Percentiles rank a stretch among this genome's conserved stretches.
Evolutionary conservation across 2,113 vertebrate genomes (phyloP).

Genomic region (Pelecanoides urinatrix): DNA sequence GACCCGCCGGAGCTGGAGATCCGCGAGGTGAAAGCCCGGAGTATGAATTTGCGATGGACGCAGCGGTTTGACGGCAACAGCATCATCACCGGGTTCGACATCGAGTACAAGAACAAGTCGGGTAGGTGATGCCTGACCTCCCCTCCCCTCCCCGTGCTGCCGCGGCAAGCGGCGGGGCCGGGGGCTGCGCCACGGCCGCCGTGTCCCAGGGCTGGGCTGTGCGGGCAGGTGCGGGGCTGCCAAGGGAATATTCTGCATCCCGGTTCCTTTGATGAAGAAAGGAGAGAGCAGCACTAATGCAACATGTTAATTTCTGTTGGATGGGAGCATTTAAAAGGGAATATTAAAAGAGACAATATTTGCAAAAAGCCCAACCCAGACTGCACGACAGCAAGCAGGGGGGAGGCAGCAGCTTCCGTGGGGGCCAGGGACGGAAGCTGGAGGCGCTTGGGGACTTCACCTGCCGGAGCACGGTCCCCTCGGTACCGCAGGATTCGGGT

Average conservation of each 20-base stretch:
- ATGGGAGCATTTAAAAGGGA: slow-evolving; percentile 68
- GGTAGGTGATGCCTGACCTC: slow-evolving; percentile 62
- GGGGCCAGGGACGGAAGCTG: accelerated
- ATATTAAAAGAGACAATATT: slow-evolving; percentile 64
- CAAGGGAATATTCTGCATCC: slow-evolving; percentile 41
- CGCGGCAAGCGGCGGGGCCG: background rate
- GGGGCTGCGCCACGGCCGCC: background rate
- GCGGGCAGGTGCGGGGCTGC: background rate
- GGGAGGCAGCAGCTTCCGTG: accelerated
- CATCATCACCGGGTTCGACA: slow-evolving; percentile 97
- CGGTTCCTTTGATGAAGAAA: slow-evolving; percentile 69
- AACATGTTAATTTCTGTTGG: slow-evolving; percentile 64
- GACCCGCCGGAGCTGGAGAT: slow-evolving; percentile 96
- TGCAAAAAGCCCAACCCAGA: background rate
- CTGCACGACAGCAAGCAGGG: accelerated
- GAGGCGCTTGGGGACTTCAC: background rate
- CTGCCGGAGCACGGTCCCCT: background rate
- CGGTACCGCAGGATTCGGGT: accelerated
- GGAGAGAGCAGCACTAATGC: slow-evolving; percentile 49
- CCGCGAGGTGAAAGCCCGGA: slow-evolving; percentile 94
- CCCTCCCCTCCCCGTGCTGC: no score
- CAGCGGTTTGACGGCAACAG: slow-evolving; percentile 98
- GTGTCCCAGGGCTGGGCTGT: background rate
- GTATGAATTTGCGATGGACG: slow-evolving; percentile 97
- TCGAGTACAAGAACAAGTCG: slow-evolving; percentile 99